Percentiles rank a stretch among this genome's conserved stretches.
Conservation (phyloP, 1,140 invertebrate species). For the Hyphantria cunea region DNA sequence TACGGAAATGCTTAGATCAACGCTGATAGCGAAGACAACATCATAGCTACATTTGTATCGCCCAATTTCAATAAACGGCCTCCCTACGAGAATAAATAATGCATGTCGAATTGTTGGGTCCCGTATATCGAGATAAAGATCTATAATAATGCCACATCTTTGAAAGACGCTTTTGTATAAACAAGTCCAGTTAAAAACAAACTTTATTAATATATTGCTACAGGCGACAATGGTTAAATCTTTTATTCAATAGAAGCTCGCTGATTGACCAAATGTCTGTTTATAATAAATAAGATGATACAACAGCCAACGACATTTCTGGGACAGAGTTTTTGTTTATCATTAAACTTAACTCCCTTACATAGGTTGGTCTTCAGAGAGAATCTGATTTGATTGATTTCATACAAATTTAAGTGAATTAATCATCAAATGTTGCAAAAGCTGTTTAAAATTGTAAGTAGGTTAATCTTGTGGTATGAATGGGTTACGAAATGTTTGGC, state of each 20-base stretch:
- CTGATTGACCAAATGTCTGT: conserved; percentile 18
- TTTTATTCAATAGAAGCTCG: conserved; percentile 8
- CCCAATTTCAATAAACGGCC: conserved; percentile 67
- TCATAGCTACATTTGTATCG: conserved; percentile 47
- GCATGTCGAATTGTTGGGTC: conserved; percentile 64
- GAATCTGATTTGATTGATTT: conserved; percentile 22
- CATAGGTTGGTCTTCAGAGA: conserved; percentile 14
- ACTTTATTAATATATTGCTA: not conserved
- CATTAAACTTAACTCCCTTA: conserved; percentile 11
- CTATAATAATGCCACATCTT: conserved; percentile 57
- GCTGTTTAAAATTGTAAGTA: conserved; percentile 19
- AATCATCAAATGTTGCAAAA: conserved; percentile 19
- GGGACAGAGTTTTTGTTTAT: conserved; percentile 22
- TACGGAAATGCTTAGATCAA: conserved; percentile 26
- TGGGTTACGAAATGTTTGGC: conserved; percentile 19
- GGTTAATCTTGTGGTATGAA: conserved; percentile 21
- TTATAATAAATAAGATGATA: conserved; percentile 21
- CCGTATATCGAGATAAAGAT: conserved; percentile 56
- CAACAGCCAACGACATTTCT: conserved; percentile 21
- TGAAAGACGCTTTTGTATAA: conserved; percentile 26
- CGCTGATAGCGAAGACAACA: conserved; percentile 18
- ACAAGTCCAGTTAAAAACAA: not conserved
- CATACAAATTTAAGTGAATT: conserved; percentile 19
- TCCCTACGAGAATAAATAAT: conserved; percentile 69
- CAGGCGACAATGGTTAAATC: conserved; percentile 3